phyloP scores from a whole-genome alignment of 2,888 invertebrate species.

The Drosophila fulvimacula region DNA sequence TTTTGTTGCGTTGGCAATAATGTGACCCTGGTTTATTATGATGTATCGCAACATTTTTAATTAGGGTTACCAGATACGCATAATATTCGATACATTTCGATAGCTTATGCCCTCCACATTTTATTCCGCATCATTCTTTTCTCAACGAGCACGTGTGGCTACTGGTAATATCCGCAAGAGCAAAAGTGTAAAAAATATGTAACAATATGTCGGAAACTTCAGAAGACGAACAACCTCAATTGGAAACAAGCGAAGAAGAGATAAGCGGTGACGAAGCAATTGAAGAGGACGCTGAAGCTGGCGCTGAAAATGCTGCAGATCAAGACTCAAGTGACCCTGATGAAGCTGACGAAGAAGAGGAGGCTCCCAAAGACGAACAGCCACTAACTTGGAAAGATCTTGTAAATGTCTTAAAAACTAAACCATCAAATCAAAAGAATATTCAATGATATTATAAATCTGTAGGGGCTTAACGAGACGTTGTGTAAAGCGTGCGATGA shows the following conservation, averaged over 20 bases:
- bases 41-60: background rate
- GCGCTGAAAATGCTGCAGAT: constrained; percentile 38
- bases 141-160: constrained; percentile 48
- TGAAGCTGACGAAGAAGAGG: constrained; percentile 30
- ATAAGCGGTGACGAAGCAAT: constrained; percentile 50
- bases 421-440: background rate
- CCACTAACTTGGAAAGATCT: constrained; percentile 87
- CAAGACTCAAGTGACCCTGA: constrained; percentile 2
- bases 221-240: constrained; percentile 74
- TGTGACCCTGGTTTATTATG: background rate
- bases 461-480: constrained; percentile 94
- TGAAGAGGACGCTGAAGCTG: constrained; percentile 27
- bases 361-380: constrained; percentile 38
- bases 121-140: constrained; percentile 27
- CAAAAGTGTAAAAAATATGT: constrained; percentile 32
- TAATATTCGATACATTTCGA: constrained; percentile 10
- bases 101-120: background rate
- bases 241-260: constrained; percentile 67
- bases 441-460: no score
- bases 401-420: constrained; percentile 83
- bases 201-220: constrained; percentile 82
- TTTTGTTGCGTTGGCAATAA: background rate
- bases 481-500: constrained; percentile 96
- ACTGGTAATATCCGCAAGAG: constrained; percentile 44
- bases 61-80: constrained; percentile 11